Evolutionary conservation across 2,888 invertebrate species (phyloP).

Genomic region (Napeogenes inachia): DNA sequence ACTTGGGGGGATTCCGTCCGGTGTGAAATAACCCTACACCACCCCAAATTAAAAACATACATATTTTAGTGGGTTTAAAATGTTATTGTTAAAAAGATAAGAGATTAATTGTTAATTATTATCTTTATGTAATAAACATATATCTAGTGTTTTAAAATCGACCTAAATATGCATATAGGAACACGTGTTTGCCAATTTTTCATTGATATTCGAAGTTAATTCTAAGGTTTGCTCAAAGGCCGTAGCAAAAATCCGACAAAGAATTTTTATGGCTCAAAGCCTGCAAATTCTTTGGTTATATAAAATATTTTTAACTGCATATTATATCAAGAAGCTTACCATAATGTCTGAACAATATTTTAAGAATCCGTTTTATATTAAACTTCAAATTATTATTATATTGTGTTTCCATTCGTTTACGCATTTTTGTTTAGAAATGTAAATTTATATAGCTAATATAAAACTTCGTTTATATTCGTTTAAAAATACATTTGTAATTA

Average conservation of each 20-base stretch:
- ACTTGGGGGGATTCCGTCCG: constrained; percentile 22
- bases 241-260: constrained; percentile 19
- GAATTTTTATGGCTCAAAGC: constrained; percentile 22
- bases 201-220: constrained; percentile 12
- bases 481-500: background rate
- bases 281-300: background rate
- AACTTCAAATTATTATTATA: background rate
- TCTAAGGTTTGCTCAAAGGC: constrained; percentile 18
- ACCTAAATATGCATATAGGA: no score
- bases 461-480: no score
- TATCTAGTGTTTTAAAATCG: background rate
- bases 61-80: background rate
- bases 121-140: no score
- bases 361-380: background rate
- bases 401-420: no score
- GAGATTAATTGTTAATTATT: no score
- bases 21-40: constrained; percentile 15
- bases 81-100: no score
- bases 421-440: background rate
- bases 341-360: background rate
- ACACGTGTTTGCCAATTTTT: background rate
- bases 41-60: background rate
- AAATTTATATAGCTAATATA: no score
- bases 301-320: constrained; percentile 22
- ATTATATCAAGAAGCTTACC: constrained; percentile 3